Percentiles rank a stretch among this genome's conserved stretches.
Evolutionary conservation across 2,797 vertebrate genomes (phyloP).

Genomic region (Sebastes kiyomatsui): DNA sequence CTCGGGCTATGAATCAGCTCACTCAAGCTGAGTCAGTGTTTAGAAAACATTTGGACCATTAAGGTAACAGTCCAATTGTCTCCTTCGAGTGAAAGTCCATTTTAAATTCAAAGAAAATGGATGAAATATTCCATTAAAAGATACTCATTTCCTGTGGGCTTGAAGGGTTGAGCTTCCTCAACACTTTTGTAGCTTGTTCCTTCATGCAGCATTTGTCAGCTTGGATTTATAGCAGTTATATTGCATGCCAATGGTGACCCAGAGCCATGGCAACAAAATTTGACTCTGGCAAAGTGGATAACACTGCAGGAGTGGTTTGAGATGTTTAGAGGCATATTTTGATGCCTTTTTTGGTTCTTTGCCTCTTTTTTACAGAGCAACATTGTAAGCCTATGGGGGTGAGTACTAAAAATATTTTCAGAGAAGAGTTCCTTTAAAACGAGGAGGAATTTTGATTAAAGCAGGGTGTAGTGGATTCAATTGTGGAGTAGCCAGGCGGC

Average conservation of each 20-base stretch:
- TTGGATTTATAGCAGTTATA: background rate
- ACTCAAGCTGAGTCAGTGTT: constrained; percentile 7
- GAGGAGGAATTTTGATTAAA: background rate
- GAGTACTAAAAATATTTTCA: background rate
- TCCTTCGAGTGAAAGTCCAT: background rate
- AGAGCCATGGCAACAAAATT: background rate
- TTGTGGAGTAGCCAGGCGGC: background rate
- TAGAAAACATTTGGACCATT: constrained; percentile 1
- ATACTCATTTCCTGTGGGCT: background rate
- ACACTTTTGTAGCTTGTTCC: background rate
- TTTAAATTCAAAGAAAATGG: background rate
- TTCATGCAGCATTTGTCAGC: background rate
- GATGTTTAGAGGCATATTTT: background rate
- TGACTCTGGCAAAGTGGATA: background rate
- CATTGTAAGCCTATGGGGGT: background rate
- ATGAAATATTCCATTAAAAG: background rate
- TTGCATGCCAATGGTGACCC: background rate
- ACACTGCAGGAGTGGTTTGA: background rate
- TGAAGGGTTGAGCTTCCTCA: background rate
- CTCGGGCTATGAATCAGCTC: constrained; percentile 3
- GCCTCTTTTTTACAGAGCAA: background rate
- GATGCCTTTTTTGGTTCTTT: background rate
- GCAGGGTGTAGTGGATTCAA: background rate
- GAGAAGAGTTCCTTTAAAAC: background rate
- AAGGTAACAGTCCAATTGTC: background rate